These are phyloP conservation scores for Drosophila falleni DNA, from an alignment of 2,888 invertebrate species.

Conservation along the genomic window DNA sequence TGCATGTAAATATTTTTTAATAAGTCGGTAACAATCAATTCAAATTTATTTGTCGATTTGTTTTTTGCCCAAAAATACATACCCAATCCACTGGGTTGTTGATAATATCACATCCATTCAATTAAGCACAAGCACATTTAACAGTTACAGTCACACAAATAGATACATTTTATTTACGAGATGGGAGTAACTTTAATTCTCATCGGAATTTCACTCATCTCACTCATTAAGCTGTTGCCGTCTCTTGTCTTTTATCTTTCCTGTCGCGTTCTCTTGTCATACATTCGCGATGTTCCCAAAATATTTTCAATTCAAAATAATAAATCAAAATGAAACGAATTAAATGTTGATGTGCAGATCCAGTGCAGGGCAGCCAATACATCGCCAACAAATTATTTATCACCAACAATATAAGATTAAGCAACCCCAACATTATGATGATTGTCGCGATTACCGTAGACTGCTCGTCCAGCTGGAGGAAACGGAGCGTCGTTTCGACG, in stretches of 20 bases:
- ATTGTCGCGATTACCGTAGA: slow-evolving; percentile 87
- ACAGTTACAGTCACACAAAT: slow-evolving; percentile 16
- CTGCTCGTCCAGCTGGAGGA: slow-evolving; percentile 96
- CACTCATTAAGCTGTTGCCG: slow-evolving; percentile 71
- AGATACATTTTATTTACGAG: slow-evolving; percentile 3
- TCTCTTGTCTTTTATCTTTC: slow-evolving; percentile 73
- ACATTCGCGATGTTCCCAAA: slow-evolving; percentile 43
- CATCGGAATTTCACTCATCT: slow-evolving; percentile 58
- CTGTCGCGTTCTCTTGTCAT: slow-evolving; percentile 39
- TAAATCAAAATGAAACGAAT: slow-evolving; percentile 23
- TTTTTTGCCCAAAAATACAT: background rate
- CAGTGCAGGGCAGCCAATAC: slow-evolving; percentile 85
- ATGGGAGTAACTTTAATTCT: slow-evolving; percentile 26
- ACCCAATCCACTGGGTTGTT: background rate
- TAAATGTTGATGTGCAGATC: slow-evolving; percentile 77
- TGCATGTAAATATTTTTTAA: slow-evolving; percentile 12
- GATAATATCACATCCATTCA: slow-evolving; percentile 1
- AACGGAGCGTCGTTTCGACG: slow-evolving; percentile 96
- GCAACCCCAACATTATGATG: slow-evolving; percentile 85
- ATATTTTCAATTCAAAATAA: slow-evolving; percentile 35
- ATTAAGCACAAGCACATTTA: slow-evolving; percentile 41
- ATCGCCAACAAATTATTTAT: slow-evolving; percentile 83
- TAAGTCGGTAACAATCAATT: background rate
- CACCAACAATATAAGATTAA: slow-evolving; percentile 84
- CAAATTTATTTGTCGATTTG: background rate